Evolutionary conservation across 1,140 invertebrate species (phyloP).

Genomic region (Diachasmimorpha longicaudata): DNA sequence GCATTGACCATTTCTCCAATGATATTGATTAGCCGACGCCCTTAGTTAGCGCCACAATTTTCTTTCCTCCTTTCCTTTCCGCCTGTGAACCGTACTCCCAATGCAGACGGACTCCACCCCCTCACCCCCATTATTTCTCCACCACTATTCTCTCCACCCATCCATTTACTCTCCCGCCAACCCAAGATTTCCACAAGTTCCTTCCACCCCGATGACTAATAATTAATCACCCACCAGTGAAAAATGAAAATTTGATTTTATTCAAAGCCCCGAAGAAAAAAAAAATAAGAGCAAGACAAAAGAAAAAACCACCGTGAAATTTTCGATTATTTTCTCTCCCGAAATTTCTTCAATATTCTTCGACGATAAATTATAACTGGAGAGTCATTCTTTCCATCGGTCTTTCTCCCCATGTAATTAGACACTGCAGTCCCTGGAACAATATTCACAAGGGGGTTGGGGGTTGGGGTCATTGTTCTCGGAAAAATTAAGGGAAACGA

Average conservation of each 20-base stretch:
- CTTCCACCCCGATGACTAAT: neutral
- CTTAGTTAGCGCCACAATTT: slow-evolving; percentile 55
- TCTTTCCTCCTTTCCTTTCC: slow-evolving; percentile 42
- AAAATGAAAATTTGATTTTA: neutral
- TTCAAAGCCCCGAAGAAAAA: neutral
- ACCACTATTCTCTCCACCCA: slow-evolving; percentile 12
- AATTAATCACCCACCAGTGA: neutral
- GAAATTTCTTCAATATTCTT: neutral
- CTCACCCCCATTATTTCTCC: neutral
- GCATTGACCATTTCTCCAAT: slow-evolving; percentile 50
- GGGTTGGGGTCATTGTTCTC: slow-evolving; percentile 48
- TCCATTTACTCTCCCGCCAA: neutral
- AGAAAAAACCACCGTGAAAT: neutral
- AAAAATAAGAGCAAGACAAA: neutral
- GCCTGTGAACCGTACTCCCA: neutral
- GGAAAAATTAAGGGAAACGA: slow-evolving; percentile 58
- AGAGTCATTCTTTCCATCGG: neutral
- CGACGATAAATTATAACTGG: neutral
- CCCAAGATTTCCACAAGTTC: neutral
- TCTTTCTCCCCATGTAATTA: slow-evolving; percentile 51
- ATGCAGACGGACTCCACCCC: neutral
- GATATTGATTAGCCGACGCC: slow-evolving; percentile 64
- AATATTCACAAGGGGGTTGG: slow-evolving; percentile 41
- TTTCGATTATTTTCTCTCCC: slow-evolving; percentile 18
- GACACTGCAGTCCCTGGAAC: slow-evolving; percentile 56